Base-by-base conservation (phyloP, 2,888 invertebrate species). In the Lysandra bellargus region DNA sequence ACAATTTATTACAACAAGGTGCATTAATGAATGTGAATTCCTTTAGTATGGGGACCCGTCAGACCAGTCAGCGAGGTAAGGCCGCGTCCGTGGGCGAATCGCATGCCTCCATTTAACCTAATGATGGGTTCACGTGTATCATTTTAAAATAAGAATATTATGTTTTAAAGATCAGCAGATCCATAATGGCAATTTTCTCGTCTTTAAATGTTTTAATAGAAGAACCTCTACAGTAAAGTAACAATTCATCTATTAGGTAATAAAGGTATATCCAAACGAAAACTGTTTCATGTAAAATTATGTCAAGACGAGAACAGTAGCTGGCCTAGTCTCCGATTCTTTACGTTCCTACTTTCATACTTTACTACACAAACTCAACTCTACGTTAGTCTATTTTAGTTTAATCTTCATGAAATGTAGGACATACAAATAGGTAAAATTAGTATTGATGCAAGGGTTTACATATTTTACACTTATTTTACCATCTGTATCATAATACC, bases 81-180 rank as follows among this genome's bases (percentile, higher is more conserved):
- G 93, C 92, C 92, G 91, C 86, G 83, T 90, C 89, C 87, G 88
- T 86, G 85, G 88, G 89, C 88, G 89, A 89, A 90, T 91, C 90
- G 90, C 88, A 87, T 88, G 86, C 87, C 86, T 80, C 76, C 78
- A 53, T 78, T 72, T 57, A 73, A 72, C 80, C 78, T 80, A 72
- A 73, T 81, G 81, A 80, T 81, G 80, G 80, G 78, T 80, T 78
- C 75, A 80, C 75, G 78, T 81, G 78, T n/a, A 61, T 23, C 23
- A 61, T 61, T 61, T 61, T 57, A 57, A 57, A 57, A 17, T 57
- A 57, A 57, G 57, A 57, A 17, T 53, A 17, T 53, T 1, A 23
- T 23, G 0, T 57, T 57, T 57, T 57, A 57, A 57, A 17, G 57
- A 57, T 57, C 17, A 49, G 49, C 49, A 49, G 57, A 14, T 57